phyloP scores from a whole-genome alignment of 1,140 invertebrate genomes.

The Gryllus bimaculatus region DNA sequence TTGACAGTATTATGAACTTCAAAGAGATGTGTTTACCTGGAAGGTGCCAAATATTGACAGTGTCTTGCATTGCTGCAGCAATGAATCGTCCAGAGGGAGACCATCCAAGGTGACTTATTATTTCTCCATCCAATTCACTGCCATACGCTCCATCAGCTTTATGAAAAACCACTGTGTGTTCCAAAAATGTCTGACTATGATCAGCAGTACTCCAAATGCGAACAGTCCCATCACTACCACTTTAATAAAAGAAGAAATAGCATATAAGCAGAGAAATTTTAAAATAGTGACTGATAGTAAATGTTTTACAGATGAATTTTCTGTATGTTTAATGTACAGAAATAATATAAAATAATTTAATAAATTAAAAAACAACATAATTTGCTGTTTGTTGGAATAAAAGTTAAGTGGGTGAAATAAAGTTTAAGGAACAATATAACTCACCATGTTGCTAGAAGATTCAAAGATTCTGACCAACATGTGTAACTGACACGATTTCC shows the following conservation, averaged over 20 bases:
- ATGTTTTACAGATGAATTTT: no score
- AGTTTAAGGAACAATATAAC: neutral
- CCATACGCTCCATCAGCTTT: constrained; percentile 40
- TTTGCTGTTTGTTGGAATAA: no score
- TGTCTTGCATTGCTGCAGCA: constrained; percentile 45
- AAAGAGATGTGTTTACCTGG: constrained; percentile 30
- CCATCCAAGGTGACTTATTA: constrained; percentile 43
- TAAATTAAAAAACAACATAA: no score
- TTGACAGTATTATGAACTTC: no score
- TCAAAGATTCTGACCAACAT: constrained; percentile 36
- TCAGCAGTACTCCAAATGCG: constrained; percentile 45
- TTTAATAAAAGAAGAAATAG: constrained; percentile 21
- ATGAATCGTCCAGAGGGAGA: constrained; percentile 43
- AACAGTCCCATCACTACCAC: constrained; percentile 56
- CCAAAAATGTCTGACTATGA: constrained; percentile 36
- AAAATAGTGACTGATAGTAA: no score
- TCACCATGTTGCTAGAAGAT: constrained; percentile 40
- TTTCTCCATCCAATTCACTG: constrained; percentile 42
- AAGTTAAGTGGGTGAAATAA: neutral
- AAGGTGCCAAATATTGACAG: constrained; percentile 48
- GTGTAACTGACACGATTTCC: constrained; percentile 41
- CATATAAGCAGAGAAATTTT: no score
- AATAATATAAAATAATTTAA: no score
- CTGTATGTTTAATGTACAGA: no score
- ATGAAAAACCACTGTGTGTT: constrained; percentile 50